Percentiles rank a stretch among this genome's conserved stretches.
These are phyloP conservation scores for Prietella phreatophila DNA, from an alignment of 2,113 vertebrate species.

Conservation along the genomic window DNA sequence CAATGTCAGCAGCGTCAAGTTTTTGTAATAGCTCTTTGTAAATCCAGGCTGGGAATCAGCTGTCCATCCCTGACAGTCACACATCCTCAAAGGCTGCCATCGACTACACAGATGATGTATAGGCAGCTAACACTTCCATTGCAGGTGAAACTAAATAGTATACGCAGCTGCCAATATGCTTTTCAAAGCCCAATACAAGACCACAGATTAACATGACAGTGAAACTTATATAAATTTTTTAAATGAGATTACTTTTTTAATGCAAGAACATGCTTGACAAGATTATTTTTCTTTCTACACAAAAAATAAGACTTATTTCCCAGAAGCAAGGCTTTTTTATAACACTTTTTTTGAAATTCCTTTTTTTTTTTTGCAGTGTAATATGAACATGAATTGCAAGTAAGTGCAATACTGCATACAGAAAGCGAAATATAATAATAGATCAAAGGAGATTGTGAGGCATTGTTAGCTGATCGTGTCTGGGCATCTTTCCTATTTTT, in stretches of 20 bases:
- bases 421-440: neutral
- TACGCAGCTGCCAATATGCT: no score
- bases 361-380: no score
- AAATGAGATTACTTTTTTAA: no score
- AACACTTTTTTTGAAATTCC: no score
- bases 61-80: slow-evolving; percentile 12
- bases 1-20: slow-evolving; percentile 40
- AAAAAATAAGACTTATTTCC: no score
- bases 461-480: neutral
- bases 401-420: neutral
- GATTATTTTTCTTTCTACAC: no score
- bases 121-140: slow-evolving; percentile 4
- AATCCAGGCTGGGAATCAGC: slow-evolving; percentile 7
- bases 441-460: neutral
- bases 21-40: slow-evolving; percentile 23
- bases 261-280: no score
- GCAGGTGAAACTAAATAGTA: neutral
- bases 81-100: slow-evolving; percentile 24
- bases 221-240: neutral
- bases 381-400: neutral
- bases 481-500: neutral
- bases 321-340: no score
- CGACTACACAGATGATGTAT: slow-evolving; percentile 29
- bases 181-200: neutral
- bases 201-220: neutral